Percentiles rank a stretch among this genome's conserved stretches.
Evolutionary conservation across 1,140 invertebrate genomes (phyloP).

Genomic region (Doryteuthis pealeii): DNA sequence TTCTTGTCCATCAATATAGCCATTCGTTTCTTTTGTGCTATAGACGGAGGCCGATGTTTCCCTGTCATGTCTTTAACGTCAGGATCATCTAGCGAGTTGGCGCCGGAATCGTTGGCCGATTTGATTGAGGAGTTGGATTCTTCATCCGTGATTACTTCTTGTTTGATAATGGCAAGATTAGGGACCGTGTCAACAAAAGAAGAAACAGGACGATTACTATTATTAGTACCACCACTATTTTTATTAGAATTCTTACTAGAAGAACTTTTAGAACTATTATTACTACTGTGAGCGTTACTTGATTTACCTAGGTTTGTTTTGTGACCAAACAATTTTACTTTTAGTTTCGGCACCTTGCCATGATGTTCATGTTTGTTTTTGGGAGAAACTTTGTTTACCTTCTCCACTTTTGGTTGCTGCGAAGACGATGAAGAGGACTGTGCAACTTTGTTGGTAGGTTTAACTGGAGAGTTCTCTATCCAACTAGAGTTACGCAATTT

Average conservation of each 20-base stretch:
- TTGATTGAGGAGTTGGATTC: neutral
- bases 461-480: neutral
- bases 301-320: neutral
- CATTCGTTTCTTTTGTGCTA: neutral
- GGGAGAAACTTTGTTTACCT: neutral
- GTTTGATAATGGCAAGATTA: neutral
- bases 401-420: neutral
- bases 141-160: neutral
- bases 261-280: neutral
- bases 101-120: neutral
- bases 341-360: neutral
- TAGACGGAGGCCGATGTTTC: neutral
- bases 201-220: neutral
- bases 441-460: neutral
- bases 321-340: neutral
- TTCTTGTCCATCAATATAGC: neutral
- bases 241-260: neutral
- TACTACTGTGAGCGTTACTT: no score
- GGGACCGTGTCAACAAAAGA: neutral
- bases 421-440: neutral
- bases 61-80: neutral
- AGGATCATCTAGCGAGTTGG: neutral
- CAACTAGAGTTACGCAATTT: slow-evolving; percentile 29
- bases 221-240: no score
- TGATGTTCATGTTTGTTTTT: neutral